These are phyloP conservation scores for Drosophila parthenogenetica DNA, from an alignment of 2,888 invertebrate genomes.

Conservation along the genomic window DNA sequence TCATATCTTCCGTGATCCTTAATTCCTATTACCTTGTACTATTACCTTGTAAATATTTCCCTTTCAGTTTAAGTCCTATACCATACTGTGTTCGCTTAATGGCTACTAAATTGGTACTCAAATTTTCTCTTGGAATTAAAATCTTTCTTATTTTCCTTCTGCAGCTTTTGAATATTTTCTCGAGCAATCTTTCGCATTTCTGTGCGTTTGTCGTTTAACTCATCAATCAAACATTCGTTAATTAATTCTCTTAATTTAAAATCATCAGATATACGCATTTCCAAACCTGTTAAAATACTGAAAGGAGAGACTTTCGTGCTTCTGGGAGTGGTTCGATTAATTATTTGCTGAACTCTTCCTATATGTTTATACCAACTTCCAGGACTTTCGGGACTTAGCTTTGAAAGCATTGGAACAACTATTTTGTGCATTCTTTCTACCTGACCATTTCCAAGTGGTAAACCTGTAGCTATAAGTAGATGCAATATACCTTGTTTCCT, in stretches of 20 bases:
- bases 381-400: not conserved
- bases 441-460: not conserved
- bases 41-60: no score
- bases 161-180: slow-evolving; percentile 6
- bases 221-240: not conserved
- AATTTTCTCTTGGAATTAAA: not conserved
- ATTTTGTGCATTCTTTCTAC: not conserved
- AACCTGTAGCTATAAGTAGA: not conserved
- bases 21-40: slow-evolving; percentile 4
- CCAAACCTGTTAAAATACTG: not conserved
- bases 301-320: not conserved
- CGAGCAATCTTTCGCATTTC: not conserved
- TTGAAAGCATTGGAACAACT: not conserved
- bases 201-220: not conserved
- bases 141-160: slow-evolving; percentile 1
- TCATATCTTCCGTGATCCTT: slow-evolving; percentile 11
- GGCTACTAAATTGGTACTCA: slow-evolving; percentile 1
- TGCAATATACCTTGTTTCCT: not conserved
- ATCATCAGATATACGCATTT: not conserved
- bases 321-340: not conserved
- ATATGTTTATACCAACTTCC: not conserved
- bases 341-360: slow-evolving; percentile 3
- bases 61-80: slow-evolving; percentile 11
- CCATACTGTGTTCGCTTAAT: slow-evolving; percentile 18
- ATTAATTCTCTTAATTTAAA: not conserved